Evolutionary conservation across 2,888 invertebrate species (phyloP).

Genomic region (Orthonevra nobilis): DNA sequence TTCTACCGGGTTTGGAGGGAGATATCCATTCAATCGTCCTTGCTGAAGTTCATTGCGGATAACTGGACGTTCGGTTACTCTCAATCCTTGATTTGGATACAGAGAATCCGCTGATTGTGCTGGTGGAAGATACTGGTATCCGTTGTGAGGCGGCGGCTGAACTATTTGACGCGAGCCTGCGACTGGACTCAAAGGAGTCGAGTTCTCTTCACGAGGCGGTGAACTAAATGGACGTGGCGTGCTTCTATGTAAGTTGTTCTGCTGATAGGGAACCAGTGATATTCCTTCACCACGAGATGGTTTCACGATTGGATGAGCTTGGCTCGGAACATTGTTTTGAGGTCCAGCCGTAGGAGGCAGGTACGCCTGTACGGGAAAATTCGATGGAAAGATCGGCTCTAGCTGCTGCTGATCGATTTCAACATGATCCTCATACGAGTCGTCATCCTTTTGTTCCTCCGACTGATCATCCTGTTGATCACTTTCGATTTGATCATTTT

Average conservation of each 20-base stretch:
- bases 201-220: background rate
- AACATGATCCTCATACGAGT: slow-evolving; percentile 24
- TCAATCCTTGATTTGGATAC: background rate
- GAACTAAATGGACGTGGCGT: background rate
- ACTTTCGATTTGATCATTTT: background rate
- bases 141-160: background rate
- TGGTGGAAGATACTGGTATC: slow-evolving; percentile 18
- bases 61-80: background rate
- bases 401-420: slow-evolving; percentile 28
- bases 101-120: background rate
- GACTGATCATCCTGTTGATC: background rate
- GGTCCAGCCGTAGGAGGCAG: background rate
- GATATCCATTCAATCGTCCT: too few relatives aligned
- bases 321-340: background rate
- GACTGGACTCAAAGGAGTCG: background rate
- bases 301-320: too few relatives aligned
- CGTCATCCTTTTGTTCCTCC: background rate
- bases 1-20: slow-evolving; percentile 10
- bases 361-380: slow-evolving; percentile 5
- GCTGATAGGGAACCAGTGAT: background rate
- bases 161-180: background rate
- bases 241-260: background rate
- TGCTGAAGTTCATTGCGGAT: too few relatives aligned
- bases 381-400: slow-evolving; percentile 20
- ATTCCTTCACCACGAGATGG: slow-evolving; percentile 11